Percentiles rank a stretch among this genome's conserved stretches.
Evolutionary conservation across 2,113 vertebrate species (phyloP).

Genomic region (Leucoraja erinaceus): DNA sequence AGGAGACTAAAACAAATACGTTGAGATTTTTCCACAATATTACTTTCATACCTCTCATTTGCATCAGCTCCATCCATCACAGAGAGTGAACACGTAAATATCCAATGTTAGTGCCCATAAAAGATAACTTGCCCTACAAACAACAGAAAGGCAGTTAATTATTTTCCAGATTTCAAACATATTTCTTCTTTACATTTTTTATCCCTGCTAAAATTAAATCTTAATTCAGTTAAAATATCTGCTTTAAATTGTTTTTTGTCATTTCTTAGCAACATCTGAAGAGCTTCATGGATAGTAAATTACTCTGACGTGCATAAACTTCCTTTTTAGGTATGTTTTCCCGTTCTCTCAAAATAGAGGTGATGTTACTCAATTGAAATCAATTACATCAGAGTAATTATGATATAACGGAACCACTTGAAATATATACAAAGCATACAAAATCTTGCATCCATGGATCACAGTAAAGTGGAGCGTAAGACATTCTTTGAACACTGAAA

Average conservation of each 20-base stretch:
- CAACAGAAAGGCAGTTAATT: conserved; percentile 40
- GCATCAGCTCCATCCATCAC: conserved; percentile 88
- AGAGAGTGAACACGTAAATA: conserved; percentile 72
- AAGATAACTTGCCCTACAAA: conserved; percentile 54
- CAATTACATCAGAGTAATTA: background rate
- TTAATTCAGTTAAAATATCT: background rate
- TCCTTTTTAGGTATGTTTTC: background rate
- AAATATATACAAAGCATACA: background rate
- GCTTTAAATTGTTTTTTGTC: background rate
- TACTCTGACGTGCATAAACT: background rate
- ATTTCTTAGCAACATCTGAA: background rate
- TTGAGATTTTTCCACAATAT: background rate
- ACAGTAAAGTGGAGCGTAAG: background rate
- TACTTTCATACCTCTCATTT: conserved; percentile 79
- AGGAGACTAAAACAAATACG: background rate
- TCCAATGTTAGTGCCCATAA: conserved; percentile 70
- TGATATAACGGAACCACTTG: background rate
- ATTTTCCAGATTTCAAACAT: background rate
- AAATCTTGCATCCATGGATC: background rate
- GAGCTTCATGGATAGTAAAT: background rate
- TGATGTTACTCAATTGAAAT: background rate
- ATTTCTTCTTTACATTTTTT: background rate
- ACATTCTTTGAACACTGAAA: background rate
- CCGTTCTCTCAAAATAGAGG: background rate
- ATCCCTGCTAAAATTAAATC: background rate